Percentiles rank a stretch among this genome's conserved stretches.
Conservation (phyloP, 2,888 invertebrate species). For the Tethea ocularis region DNA sequence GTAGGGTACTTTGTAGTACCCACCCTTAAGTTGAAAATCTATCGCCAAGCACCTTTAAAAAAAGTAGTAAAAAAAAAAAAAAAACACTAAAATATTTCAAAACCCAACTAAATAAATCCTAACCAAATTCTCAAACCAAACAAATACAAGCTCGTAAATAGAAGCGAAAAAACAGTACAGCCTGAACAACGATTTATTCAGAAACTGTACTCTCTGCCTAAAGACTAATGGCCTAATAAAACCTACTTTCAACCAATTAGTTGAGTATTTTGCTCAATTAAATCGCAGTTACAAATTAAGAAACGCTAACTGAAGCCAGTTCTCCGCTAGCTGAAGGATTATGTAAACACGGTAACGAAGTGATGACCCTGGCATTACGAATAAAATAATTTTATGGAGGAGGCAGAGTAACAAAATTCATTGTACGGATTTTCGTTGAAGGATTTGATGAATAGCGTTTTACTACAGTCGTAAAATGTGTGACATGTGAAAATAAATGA, state of each 20-base stretch:
- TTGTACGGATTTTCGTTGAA: background rate
- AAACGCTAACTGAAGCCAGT: slow-evolving; percentile 50
- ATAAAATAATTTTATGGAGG: background rate
- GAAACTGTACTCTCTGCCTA: background rate
- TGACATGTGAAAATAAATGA: too few species aligned
- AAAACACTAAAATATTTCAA: too few species aligned
- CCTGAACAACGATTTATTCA: background rate
- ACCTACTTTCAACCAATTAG: slow-evolving; percentile 31
- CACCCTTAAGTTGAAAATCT: too few species aligned
- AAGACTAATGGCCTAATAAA: background rate
- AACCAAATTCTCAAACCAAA: background rate
- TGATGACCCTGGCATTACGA: slow-evolving; percentile 35
- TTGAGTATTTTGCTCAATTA: slow-evolving; percentile 56
- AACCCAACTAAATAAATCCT: background rate
- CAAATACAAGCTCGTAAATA: background rate
- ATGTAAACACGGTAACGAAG: slow-evolving; percentile 75
- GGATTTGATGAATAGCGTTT: background rate
- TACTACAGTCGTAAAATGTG: background rate
- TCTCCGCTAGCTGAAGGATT: slow-evolving; percentile 58
- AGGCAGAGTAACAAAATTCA: background rate
- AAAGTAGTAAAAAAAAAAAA: too few species aligned
- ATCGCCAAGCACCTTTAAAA: too few species aligned
- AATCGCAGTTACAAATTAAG: slow-evolving; percentile 71
- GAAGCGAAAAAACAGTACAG: background rate
- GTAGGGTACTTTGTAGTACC: too few species aligned